phyloP scores from a whole-genome alignment of 2,888 invertebrate genomes.

The Lepetodrilus schrolli region DNA sequence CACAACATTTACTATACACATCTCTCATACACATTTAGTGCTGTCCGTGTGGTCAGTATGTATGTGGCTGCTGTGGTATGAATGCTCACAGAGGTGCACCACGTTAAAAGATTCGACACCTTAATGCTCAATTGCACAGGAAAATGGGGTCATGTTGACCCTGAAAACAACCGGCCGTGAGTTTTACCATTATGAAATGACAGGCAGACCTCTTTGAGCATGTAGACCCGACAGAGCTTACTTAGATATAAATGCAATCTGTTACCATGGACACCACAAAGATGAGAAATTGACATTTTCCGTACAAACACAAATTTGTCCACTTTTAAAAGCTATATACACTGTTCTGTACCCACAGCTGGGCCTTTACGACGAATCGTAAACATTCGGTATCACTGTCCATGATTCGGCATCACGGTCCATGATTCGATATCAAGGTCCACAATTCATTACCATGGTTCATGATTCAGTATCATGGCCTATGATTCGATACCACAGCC shows the following conservation, averaged over 20 bases:
- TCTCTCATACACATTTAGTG: not conserved
- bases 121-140: not conserved
- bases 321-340: slow-evolving; percentile 15
- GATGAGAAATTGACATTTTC: slow-evolving; percentile 16
- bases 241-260: slow-evolving; percentile 9
- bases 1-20: slow-evolving; percentile 22
- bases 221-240: not conserved
- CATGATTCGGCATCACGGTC: too few relatives aligned
- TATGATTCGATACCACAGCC: too few relatives aligned
- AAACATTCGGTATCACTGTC: not conserved
- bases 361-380: slow-evolving; percentile 10
- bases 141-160: not conserved
- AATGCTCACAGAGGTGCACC: not conserved
- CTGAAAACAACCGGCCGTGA: not conserved
- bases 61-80: not conserved
- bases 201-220: not conserved
- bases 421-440: too few relatives aligned
- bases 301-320: slow-evolving; percentile 13
- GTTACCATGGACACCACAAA: slow-evolving; percentile 5
- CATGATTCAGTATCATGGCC: too few relatives aligned
- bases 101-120: not conserved
- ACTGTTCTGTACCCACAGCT: not conserved
- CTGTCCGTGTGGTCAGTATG: not conserved
- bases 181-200: too few relatives aligned
- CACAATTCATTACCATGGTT: too few relatives aligned